phyloP scores from a whole-genome alignment of 2,113 vertebrate genomes.

The Callopanchax toddi region DNA sequence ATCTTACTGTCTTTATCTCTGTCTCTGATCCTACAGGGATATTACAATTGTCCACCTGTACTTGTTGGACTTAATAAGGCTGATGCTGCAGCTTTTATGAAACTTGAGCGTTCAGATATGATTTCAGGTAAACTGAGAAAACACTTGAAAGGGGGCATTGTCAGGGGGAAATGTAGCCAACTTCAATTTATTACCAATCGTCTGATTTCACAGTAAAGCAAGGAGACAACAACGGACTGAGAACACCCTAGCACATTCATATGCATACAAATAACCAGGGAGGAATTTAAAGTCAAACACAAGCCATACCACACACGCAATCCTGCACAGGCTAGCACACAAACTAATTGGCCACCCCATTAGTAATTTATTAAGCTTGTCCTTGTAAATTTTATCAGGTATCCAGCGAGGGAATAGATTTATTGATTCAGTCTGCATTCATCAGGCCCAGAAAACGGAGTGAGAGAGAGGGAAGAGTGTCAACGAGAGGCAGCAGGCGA shows the following conservation, averaged over 20 bases:
- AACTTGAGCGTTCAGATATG: background rate
- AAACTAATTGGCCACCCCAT: constrained; percentile 78
- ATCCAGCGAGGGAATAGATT: constrained; percentile 75
- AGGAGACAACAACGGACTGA: background rate
- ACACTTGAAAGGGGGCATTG: background rate
- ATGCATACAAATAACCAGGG: constrained; percentile 57
- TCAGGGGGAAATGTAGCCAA: constrained; percentile 5
- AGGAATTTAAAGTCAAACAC: constrained; percentile 40
- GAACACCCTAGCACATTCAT: too few relatives aligned
- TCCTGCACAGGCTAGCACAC: constrained; percentile 47
- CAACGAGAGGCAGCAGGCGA: constrained; percentile 19
- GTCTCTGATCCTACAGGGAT: background rate
- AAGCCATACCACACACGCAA: constrained; percentile 5
- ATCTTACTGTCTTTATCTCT: background rate
- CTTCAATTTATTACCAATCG: constrained; percentile 8
- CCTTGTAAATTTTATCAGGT: constrained; percentile 80
- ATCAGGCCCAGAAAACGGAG: constrained; percentile 68
- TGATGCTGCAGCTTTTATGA: background rate
- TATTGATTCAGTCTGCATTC: constrained; percentile 78
- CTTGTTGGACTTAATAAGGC: background rate
- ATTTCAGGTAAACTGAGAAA: background rate
- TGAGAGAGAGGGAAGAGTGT: constrained; percentile 38
- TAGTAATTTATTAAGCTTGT: constrained; percentile 81
- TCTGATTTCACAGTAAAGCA: constrained; percentile 33
- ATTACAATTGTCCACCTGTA: background rate